Evolutionary conservation across 2,888 invertebrate species (phyloP), one percentile per base, ranked within the genome.

Genomic region (Caenorhabditis japonica): DNA sequence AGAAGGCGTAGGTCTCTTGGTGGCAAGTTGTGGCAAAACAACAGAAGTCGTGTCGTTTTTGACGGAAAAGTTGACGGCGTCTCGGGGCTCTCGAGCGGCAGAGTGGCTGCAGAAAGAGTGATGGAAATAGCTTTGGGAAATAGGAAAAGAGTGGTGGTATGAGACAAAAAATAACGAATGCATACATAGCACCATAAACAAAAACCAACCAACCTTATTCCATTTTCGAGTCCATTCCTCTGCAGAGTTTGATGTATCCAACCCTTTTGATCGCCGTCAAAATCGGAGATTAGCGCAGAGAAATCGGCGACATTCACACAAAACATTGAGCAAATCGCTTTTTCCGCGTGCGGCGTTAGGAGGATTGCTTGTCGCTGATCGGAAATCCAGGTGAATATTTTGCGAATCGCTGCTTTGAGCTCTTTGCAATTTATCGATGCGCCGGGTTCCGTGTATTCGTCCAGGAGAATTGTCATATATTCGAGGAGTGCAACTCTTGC

Each of bases 241-340:
- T 70, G 70, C 21, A 70, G 47, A 13, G 60, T 70, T 41, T 70
- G 60, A 53, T 70, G 61, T 21, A 56, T 38, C 61, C 70, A 56
- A 13, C 36, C 34, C 43, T 61, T 60, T 17, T 70, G 53, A 5
- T 61, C 60, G 10, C n/a, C 17, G 27, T 70, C 70, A 10, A 70
- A 49, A 21, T 70, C 70, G 0, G 41, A 36, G 5, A 70, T 39
- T 3, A 70, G 21, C 2, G 41, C 53, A 0, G 60, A 55, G 27
- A 70, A 70, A 33, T 70, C 70, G 25, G 60, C 70, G 10, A 33
- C 19, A 33, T 70, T 70, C 4, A 55, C 53, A 33, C 60, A 70
- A 21, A 70, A 70, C 70, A 70, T 70, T 0, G 70, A 53, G 44
- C 70, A 70, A n/a, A 70, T 55, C 8, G 47, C 53, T 12, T 61